Evolutionary conservation across 2,888 invertebrate species (phyloP).

Genomic region (Stratiomys singularior): DNA sequence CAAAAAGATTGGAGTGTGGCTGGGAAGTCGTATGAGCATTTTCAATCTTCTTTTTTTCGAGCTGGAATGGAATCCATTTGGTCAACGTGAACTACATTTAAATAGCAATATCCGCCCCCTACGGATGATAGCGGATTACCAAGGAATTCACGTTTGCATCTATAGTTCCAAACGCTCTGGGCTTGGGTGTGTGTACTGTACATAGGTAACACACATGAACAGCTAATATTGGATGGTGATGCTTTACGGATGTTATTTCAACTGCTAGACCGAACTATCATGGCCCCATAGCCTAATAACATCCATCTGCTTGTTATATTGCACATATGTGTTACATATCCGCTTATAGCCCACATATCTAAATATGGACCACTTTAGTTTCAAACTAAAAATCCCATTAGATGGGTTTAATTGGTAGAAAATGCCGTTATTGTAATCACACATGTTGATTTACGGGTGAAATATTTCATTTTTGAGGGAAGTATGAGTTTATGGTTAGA

Average conservation of each 20-base stretch:
- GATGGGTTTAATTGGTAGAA: not conserved
- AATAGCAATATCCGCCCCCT: constrained; percentile 36
- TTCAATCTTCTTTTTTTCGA: not conserved
- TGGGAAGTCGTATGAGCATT: not conserved
- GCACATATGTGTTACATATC: not conserved
- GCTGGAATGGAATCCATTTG: constrained; percentile 18
- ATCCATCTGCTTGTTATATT: not conserved
- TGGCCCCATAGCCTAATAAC: not conserved
- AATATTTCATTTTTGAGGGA: too few relatives aligned
- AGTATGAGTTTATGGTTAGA: too few relatives aligned
- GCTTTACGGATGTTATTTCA: constrained; percentile 3
- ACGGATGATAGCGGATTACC: not conserved
- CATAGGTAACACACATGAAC: not conserved
- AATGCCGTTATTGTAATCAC: not conserved
- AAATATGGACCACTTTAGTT: not conserved
- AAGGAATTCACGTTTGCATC: not conserved
- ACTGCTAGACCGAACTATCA: not conserved
- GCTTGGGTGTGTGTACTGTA: too few relatives aligned
- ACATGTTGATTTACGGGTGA: too few relatives aligned
- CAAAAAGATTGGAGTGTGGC: not conserved
- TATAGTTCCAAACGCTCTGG: not conserved
- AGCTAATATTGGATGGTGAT: not conserved
- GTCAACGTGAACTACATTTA: constrained; percentile 25
- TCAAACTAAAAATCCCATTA: not conserved
- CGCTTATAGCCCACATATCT: not conserved